Percentiles rank a stretch among this genome's conserved stretches.
phyloP scores from a whole-genome alignment of 2,113 vertebrate genomes.

The Talpa occidentalis region DNA sequence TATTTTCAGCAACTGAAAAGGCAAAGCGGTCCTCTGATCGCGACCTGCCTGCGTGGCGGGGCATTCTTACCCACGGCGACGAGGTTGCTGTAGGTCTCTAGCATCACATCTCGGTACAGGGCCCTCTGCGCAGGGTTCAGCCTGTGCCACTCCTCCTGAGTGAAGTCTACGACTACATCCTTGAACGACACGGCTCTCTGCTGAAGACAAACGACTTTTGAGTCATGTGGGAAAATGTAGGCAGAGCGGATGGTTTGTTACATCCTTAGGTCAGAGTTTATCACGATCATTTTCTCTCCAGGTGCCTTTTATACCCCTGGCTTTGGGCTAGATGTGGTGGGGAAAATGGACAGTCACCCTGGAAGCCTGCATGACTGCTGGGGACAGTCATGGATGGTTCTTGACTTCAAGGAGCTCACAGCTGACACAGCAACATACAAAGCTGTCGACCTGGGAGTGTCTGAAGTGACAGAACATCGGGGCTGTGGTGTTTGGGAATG shows the following conservation, averaged over 20 bases:
- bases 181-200: slow-evolving; percentile 31
- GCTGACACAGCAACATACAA: not conserved
- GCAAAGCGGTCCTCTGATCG: not conserved
- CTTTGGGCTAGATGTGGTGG: not conserved
- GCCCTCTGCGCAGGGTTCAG: slow-evolving; percentile 26
- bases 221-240: not conserved
- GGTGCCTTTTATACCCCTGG: not conserved
- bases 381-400: not conserved
- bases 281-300: not conserved
- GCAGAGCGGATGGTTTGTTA: not conserved
- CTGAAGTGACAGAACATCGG: not conserved
- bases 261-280: not conserved
- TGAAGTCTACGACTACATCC: slow-evolving; percentile 42
- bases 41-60: no score
- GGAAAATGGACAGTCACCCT: not conserved
- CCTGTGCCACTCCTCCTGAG: slow-evolving; percentile 57
- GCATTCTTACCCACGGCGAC: slow-evolving; percentile 63
- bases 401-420: not conserved
- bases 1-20: slow-evolving; percentile 1
- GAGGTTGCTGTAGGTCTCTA: slow-evolving; percentile 68
- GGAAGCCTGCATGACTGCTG: not conserved
- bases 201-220: not conserved
- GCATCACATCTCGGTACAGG: slow-evolving; percentile 66
- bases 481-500: not conserved
- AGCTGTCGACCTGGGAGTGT: not conserved